Evolutionary conservation across 2,113 vertebrate genomes (phyloP).

Genomic region (Hyla sarda): DNA sequence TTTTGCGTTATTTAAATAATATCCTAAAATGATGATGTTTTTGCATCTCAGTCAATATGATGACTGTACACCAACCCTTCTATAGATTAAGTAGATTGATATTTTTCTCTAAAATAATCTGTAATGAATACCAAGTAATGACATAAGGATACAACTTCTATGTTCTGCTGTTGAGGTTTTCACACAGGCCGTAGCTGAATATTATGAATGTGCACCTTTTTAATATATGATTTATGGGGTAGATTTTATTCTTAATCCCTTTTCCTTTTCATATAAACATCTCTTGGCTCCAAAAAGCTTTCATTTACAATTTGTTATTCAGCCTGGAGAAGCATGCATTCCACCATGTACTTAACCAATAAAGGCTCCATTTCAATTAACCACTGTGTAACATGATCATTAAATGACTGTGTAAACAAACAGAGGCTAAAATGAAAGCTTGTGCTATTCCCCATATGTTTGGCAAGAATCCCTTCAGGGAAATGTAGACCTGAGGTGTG

Average conservation of each 20-base stretch:
- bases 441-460: slow-evolving; percentile 59
- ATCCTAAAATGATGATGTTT: too few relatives aligned
- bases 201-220: background rate
- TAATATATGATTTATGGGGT: slow-evolving; percentile 33
- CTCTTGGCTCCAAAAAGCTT: slow-evolving; percentile 46
- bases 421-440: slow-evolving; percentile 55
- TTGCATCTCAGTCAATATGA: too few relatives aligned
- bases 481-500: slow-evolving; percentile 52
- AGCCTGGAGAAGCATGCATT: slow-evolving; percentile 52
- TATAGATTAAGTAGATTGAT: too few relatives aligned
- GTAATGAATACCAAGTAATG: background rate
- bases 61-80: too few relatives aligned
- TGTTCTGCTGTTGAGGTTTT: slow-evolving; percentile 1
- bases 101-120: too few relatives aligned
- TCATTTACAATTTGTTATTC: slow-evolving; percentile 54
- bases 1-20: too few relatives aligned
- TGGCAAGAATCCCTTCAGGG: slow-evolving; percentile 54
- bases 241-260: slow-evolving; percentile 45
- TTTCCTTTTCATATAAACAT: slow-evolving; percentile 37
- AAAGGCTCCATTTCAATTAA: slow-evolving; percentile 59
- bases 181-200: background rate
- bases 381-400: slow-evolving; percentile 59
- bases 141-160: background rate
- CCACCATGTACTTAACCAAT: slow-evolving; percentile 57
- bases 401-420: slow-evolving; percentile 57